Conservation (phyloP, 2,113 vertebrate genomes). For the Reinhardtius hippoglossoides region DNA sequence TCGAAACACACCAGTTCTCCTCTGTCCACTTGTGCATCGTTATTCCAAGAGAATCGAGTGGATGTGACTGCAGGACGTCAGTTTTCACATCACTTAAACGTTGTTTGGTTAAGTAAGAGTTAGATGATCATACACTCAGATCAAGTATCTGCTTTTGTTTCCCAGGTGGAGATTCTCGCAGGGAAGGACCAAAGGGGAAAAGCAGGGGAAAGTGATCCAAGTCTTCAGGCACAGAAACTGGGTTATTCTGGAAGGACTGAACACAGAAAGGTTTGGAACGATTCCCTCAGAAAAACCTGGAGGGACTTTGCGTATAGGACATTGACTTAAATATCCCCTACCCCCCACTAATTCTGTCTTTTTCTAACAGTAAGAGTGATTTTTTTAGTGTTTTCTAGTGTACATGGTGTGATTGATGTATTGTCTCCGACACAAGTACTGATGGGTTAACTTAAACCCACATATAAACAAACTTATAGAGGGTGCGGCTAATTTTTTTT, state of each 20-base stretch:
- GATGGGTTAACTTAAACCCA: no score
- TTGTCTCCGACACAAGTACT: no score
- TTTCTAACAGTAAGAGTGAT: neutral
- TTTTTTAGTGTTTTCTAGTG: neutral
- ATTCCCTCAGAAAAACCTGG: neutral
- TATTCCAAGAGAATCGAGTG: neutral
- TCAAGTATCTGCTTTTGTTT: conserved; percentile 1
- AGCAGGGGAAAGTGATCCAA: conserved; percentile 89
- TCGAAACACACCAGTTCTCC: no score
- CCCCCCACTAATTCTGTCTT: neutral
- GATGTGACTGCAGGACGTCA: neutral
- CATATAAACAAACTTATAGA: no score
- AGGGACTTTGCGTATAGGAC: neutral
- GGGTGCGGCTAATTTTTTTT: no score
- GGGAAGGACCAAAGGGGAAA: conserved; percentile 92
- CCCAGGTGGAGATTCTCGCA: conserved; percentile 88
- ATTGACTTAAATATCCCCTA: neutral
- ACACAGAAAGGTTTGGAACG: conserved; percentile 84
- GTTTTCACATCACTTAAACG: no score
- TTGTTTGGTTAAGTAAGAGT: no score
- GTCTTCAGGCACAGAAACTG: conserved; percentile 90
- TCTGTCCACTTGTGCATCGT: no score
- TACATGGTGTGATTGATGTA: no score
- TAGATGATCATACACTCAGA: neutral
- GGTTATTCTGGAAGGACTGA: conserved; percentile 91